A percentile compares a stretch with the other conserved stretches of the same genome.
Conservation (phyloP, 2,113 vertebrate genomes). For the Paradoxurus hermaphroditus region DNA sequence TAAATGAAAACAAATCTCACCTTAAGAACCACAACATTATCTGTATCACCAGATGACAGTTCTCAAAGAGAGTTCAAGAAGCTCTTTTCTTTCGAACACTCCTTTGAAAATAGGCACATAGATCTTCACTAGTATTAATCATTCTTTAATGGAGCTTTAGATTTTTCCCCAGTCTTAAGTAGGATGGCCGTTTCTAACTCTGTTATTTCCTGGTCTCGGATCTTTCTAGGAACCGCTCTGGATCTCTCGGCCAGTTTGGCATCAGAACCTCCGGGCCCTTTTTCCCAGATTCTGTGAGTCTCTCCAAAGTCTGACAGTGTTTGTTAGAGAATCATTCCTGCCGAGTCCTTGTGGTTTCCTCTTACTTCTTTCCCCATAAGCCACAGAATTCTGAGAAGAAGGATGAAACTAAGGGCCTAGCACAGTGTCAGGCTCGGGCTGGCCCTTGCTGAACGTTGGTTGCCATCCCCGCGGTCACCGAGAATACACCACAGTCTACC, state of each 20-base stretch:
- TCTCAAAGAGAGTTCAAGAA: background rate
- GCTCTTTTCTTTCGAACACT: background rate
- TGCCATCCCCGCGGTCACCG: fast-evolving
- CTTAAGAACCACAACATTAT: background rate
- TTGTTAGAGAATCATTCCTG: background rate
- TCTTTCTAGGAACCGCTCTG: constrained; percentile 20
- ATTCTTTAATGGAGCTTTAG: background rate
- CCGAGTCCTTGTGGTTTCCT: background rate
- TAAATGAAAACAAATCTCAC: background rate
- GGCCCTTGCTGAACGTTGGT: background rate
- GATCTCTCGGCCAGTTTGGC: background rate
- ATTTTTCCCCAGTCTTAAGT: constrained; percentile 24
- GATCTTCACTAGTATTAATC: background rate
- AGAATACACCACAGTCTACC: fast-evolving
- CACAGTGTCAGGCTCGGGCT: background rate
- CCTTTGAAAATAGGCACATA: background rate
- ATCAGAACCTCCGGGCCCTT: background rate
- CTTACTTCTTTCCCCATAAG: background rate
- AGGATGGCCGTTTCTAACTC: constrained; percentile 46
- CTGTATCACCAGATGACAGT: background rate
- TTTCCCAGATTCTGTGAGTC: background rate
- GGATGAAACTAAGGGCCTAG: background rate
- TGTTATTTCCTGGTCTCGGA: constrained; percentile 1
- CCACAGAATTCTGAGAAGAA: background rate
- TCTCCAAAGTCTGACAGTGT: background rate